Evolutionary conservation across 1,140 invertebrate genomes (phyloP).

Genomic region (Tigriopus japonicus): DNA sequence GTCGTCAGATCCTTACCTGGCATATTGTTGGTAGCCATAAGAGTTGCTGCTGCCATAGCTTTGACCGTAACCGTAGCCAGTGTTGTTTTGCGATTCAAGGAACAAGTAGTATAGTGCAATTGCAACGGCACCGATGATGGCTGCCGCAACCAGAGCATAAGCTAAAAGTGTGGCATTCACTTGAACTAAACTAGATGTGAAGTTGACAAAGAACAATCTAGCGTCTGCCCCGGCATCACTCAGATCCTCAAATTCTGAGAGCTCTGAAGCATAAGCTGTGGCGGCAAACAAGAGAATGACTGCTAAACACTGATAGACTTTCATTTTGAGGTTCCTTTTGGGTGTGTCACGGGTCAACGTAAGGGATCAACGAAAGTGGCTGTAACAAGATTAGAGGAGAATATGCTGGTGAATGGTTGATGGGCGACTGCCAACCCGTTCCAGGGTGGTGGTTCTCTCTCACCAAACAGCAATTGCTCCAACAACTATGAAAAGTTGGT

Average conservation of each 20-base stretch:
- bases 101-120: constrained; percentile 13
- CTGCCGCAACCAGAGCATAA: constrained; percentile 2
- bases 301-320: too few relatives aligned
- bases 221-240: constrained; percentile 1
- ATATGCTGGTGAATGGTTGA: too few relatives aligned
- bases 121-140: background rate
- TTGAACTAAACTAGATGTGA: constrained; percentile 13
- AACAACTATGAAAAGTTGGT: too few relatives aligned
- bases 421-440: too few relatives aligned
- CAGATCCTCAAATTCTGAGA: background rate
- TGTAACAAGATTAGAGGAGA: too few relatives aligned
- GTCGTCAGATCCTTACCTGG: constrained; percentile 9
- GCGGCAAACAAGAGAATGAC: background rate
- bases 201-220: constrained; percentile 14
- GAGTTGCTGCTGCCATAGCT: constrained; percentile 7
- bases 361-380: too few relatives aligned
- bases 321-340: too few relatives aligned
- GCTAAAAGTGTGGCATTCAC: constrained; percentile 13
- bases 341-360: too few relatives aligned
- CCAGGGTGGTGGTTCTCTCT: too few relatives aligned
- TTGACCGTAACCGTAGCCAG: constrained; percentile 1
- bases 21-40: constrained; percentile 8
- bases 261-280: background rate
- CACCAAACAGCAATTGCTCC: too few relatives aligned
- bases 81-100: constrained; percentile 4